Evolutionary conservation across 2,888 invertebrate genomes (phyloP).

Genomic region (Myopa testacea): DNA sequence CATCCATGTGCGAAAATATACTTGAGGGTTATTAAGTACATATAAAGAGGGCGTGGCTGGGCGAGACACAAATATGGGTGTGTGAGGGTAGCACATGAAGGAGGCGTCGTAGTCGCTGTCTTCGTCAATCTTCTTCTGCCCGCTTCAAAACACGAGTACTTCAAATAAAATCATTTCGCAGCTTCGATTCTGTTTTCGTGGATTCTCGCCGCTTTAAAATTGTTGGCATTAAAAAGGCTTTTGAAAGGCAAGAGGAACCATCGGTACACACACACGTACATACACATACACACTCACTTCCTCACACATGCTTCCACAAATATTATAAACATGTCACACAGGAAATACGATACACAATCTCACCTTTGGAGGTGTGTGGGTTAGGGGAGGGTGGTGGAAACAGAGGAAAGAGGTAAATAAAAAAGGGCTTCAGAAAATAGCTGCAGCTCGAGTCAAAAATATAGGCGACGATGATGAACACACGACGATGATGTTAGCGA

Average conservation of each 20-base stretch:
- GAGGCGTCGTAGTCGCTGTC: not conserved
- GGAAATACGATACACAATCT: not conserved
- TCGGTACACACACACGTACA: not conserved
- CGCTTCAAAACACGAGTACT: not conserved
- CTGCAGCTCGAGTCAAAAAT: not conserved
- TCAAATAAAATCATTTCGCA: slow-evolving; percentile 30
- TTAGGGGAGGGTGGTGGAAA: too few relatives aligned
- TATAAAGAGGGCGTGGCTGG: not conserved
- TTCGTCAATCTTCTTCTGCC: too few relatives aligned
- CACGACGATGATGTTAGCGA: not conserved
- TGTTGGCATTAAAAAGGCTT: slow-evolving; percentile 25
- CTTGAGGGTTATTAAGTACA: slow-evolving; percentile 23
- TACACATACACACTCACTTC: not conserved
- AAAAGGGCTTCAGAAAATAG: slow-evolving; percentile 21
- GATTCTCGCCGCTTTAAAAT: slow-evolving; percentile 4
- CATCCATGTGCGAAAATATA: slow-evolving; percentile 18
- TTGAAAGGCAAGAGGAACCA: slow-evolving; percentile 8
- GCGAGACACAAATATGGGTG: not conserved
- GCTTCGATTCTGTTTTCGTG: slow-evolving; percentile 30
- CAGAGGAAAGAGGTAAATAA: not conserved
- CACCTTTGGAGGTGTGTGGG: not conserved
- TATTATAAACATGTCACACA: slow-evolving; percentile 3
- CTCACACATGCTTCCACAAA: not conserved
- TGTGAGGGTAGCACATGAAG: not conserved
- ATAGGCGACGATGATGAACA: not conserved